A percentile compares a stretch with the other conserved stretches of the same genome.
Evolutionary conservation across 2,113 vertebrate genomes (phyloP).

Genomic region (Zosterops pallidus): DNA sequence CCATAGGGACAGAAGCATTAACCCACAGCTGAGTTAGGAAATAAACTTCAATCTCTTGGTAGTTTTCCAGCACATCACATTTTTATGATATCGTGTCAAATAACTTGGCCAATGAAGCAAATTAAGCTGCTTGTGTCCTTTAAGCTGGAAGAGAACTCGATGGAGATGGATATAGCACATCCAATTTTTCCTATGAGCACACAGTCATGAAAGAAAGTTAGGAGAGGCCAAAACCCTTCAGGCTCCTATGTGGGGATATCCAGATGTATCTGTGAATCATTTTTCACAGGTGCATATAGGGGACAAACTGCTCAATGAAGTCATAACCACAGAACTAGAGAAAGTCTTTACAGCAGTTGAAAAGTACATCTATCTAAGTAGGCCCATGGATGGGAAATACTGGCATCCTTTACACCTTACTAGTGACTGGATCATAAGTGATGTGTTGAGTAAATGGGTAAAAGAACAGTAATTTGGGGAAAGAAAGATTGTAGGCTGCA

Average conservation of each 20-base stretch:
- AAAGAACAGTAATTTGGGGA: not conserved
- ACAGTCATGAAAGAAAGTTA: not conserved
- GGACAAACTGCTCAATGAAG: not conserved
- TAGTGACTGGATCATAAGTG: not conserved
- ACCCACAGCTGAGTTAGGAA: slow-evolving; percentile 9
- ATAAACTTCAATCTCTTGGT: slow-evolving; percentile 43
- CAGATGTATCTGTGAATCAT: slow-evolving; percentile 6
- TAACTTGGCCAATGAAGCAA: slow-evolving; percentile 29
- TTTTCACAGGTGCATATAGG: not conserved
- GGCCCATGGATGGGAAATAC: not conserved
- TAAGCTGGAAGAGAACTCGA: not conserved
- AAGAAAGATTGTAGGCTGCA: not conserved
- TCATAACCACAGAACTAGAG: not conserved
- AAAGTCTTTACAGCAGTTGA: not conserved
- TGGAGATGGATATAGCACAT: not conserved
- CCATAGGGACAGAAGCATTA: slow-evolving; percentile 10
- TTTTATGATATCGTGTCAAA: not conserved
- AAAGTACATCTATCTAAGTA: not conserved
- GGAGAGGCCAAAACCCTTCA: not conserved
- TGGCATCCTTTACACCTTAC: not conserved
- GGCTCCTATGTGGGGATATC: not conserved
- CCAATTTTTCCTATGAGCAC: not conserved
- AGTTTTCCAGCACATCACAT: not conserved
- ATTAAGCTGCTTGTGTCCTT: slow-evolving; percentile 7
- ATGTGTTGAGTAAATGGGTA: not conserved